Conservation (phyloP, 2,888 invertebrate genomes). For the Orthonychiurus folsomi region DNA sequence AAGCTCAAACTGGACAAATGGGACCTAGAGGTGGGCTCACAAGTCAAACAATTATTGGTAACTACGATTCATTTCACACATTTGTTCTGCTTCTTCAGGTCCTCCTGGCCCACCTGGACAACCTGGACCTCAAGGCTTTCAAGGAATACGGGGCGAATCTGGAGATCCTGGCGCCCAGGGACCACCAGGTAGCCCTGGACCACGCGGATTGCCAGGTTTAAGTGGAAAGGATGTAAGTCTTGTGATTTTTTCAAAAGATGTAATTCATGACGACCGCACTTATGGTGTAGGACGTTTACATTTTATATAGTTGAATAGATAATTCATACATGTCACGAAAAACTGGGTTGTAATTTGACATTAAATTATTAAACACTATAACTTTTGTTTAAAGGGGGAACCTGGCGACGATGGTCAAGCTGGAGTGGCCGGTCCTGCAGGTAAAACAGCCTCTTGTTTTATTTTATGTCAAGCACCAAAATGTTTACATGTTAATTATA, state of each 20-base stretch:
- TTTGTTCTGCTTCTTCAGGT: slow-evolving; percentile 14
- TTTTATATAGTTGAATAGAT: too few relatives aligned
- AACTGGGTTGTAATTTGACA: too few relatives aligned
- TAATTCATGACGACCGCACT: too few relatives aligned
- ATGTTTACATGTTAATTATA: too few relatives aligned
- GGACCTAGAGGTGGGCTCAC: slow-evolving; percentile 54
- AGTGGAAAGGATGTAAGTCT: slow-evolving; percentile 63
- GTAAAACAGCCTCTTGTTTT: slow-evolving; percentile 47
- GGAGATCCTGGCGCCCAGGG: slow-evolving; percentile 56
- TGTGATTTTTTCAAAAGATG: too few relatives aligned
- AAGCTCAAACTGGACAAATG: slow-evolving; percentile 67
- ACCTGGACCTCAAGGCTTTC: slow-evolving; percentile 65
- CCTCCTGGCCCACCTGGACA: slow-evolving; percentile 52
- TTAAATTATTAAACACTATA: too few relatives aligned
- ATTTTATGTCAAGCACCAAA: too few relatives aligned
- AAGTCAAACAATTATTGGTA: neutral
- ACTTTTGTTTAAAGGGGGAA: slow-evolving; percentile 55
- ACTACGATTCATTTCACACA: neutral
- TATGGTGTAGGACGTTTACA: too few relatives aligned
- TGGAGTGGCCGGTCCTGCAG: slow-evolving; percentile 61
- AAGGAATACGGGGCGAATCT: slow-evolving; percentile 68
- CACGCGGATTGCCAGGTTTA: slow-evolving; percentile 59
- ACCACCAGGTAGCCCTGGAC: slow-evolving; percentile 47
- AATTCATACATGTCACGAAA: too few relatives aligned
- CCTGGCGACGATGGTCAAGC: slow-evolving; percentile 72